Conservation (phyloP, 2,113 vertebrate genomes). For the Rhabdomys dilectus region DNA sequence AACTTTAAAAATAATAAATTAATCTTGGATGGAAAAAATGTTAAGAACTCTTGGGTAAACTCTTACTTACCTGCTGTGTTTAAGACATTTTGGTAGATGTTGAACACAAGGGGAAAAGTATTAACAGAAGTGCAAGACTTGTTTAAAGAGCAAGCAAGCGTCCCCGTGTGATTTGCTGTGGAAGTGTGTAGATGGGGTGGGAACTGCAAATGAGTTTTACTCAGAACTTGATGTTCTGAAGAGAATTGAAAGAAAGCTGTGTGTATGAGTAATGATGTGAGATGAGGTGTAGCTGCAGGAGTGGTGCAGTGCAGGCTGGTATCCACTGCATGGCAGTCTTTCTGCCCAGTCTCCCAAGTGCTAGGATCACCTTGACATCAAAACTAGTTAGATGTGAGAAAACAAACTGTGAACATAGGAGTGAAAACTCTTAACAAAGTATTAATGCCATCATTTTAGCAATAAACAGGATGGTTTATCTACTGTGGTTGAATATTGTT, state of each 20-base stretch:
- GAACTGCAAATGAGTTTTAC: background rate
- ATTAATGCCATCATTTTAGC: background rate
- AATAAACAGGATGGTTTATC: background rate
- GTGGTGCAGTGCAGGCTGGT: background rate
- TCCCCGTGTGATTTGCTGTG: background rate
- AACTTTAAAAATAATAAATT: background rate
- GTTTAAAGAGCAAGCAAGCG: background rate
- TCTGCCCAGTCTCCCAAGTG: background rate
- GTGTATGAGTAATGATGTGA: background rate
- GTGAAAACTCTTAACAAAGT: background rate
- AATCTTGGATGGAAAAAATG: slow-evolving; percentile 19
- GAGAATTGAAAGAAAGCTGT: background rate
- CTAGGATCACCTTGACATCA: background rate
- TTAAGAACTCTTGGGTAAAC: background rate
- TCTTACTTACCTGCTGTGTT: background rate
- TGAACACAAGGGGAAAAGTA: background rate
- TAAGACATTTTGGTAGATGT: slow-evolving; percentile 22
- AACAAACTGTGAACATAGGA: background rate
- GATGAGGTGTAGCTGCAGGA: background rate
- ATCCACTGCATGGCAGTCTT: background rate
- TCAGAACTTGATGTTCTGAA: background rate
- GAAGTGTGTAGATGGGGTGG: background rate
- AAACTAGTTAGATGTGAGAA: background rate
- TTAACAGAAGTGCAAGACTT: background rate
- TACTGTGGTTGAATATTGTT: background rate